Evolutionary conservation across 1,140 invertebrate genomes (phyloP).

Genomic region (Ruditapes philippinarum): DNA sequence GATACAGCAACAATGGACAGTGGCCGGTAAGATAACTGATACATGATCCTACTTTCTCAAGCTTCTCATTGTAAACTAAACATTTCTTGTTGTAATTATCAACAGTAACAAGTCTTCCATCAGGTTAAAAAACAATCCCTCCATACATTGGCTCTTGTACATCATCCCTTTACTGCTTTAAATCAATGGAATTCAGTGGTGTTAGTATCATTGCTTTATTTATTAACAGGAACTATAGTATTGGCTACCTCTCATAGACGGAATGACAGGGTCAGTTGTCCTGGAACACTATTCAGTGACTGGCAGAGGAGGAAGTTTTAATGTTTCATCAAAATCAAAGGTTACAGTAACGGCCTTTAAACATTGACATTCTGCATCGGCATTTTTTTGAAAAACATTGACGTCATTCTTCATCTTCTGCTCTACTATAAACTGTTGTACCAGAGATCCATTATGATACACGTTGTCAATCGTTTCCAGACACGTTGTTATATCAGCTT

Average conservation of each 20-base stretch:
- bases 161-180: not conserved
- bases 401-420: not conserved
- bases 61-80: not conserved
- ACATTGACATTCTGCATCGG: not conserved
- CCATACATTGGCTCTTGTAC: not conserved
- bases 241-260: not conserved
- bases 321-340: not conserved
- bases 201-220: not conserved
- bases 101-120: constrained; percentile 5
- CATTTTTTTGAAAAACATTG: not conserved
- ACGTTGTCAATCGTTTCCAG: not conserved
- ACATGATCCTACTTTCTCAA: no score
- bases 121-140: not conserved
- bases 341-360: not conserved
- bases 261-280: not conserved
- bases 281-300: not conserved
- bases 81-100: constrained; percentile 5
- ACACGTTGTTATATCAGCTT: not conserved
- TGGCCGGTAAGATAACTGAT: not conserved
- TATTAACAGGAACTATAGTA: not conserved
- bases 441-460: not conserved
- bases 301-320: not conserved
- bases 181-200: not conserved
- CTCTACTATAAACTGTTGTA: not conserved
- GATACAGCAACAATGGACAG: not conserved